Conservation (phyloP, 2,888 invertebrate genomes). For the Sepiola atlantica region DNA sequence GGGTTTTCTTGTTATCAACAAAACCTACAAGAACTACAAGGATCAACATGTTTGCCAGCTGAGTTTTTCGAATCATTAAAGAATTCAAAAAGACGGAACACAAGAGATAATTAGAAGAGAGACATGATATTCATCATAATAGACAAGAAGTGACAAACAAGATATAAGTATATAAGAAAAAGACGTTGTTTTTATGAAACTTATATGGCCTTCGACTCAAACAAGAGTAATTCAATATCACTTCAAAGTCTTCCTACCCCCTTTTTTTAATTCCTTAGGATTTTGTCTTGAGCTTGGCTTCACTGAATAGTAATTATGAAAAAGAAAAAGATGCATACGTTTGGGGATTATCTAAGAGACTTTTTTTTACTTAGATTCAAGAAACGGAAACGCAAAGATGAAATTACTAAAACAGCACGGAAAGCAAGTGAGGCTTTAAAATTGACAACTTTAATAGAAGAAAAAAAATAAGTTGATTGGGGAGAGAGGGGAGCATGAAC, state of each 20-base stretch:
- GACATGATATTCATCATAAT: background rate
- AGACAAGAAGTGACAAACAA: background rate
- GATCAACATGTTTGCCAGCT: background rate
- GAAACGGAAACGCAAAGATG: background rate
- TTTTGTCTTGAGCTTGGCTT: background rate
- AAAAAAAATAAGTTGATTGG: background rate
- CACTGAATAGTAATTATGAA: background rate
- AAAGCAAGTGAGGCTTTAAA: slow-evolving; percentile 23
- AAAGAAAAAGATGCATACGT: background rate
- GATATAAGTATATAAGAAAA: background rate
- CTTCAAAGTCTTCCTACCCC: background rate
- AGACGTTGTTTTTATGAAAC: background rate
- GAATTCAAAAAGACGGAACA: background rate
- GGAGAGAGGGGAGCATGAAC: background rate
- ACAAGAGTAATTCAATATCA: background rate
- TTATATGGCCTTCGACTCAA: background rate
- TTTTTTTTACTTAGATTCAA: background rate
- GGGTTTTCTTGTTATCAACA: background rate
- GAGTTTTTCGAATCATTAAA: background rate
- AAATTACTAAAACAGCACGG: background rate
- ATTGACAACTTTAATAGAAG: background rate
- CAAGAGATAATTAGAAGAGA: background rate
- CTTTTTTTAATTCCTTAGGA: background rate
- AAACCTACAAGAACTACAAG: background rate
- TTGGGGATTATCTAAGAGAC: background rate